phyloP scores from a whole-genome alignment of 2,888 invertebrate species.

The Drosophila pegasa region DNA sequence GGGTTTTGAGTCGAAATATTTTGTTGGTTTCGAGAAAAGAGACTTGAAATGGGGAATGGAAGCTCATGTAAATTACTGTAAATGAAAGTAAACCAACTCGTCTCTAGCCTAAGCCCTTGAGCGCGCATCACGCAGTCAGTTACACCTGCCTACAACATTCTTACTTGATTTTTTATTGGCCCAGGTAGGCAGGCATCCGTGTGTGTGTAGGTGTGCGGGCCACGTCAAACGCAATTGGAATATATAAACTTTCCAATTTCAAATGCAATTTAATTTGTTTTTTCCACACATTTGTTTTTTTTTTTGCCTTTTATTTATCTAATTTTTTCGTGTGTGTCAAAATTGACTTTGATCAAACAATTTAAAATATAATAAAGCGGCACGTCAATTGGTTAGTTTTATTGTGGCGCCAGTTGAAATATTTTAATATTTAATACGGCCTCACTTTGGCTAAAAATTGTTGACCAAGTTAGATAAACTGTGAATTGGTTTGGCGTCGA shows the following conservation, averaged over 20 bases:
- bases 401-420: not conserved
- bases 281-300: slow-evolving; percentile 5
- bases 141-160: slow-evolving; percentile 26
- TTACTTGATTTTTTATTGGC: slow-evolving; percentile 44
- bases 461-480: not conserved
- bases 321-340: slow-evolving; percentile 7
- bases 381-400: slow-evolving; percentile 38
- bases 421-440: slow-evolving; percentile 9
- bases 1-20: not conserved
- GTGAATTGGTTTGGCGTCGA: too few species aligned
- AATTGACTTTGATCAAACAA: slow-evolving; percentile 55
- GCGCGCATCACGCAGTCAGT: not conserved
- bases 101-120: too few species aligned
- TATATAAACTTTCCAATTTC: slow-evolving; percentile 66
- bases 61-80: too few species aligned
- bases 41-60: not conserved
- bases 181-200: slow-evolving; percentile 32
- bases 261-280: slow-evolving; percentile 59
- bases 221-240: slow-evolving; percentile 70
- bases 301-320: slow-evolving; percentile 7
- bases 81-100: too few species aligned
- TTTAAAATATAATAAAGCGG: slow-evolving; percentile 42
- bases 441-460: not conserved
- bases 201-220: slow-evolving; percentile 6
- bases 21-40: not conserved